phyloP scores from a whole-genome alignment of 2,888 invertebrate species.

The Heliconius cydno region DNA sequence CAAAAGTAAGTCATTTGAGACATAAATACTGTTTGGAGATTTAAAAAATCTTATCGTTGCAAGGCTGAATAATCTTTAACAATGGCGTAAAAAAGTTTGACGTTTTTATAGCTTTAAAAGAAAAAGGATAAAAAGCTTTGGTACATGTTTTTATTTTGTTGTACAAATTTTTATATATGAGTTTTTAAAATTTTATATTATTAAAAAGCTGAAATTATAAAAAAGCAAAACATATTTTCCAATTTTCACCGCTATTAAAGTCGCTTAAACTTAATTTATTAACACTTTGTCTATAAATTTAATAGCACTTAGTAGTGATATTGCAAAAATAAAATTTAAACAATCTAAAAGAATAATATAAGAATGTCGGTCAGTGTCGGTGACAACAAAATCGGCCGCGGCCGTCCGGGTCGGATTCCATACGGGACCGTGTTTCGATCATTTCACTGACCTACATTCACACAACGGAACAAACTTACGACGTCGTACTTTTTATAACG shows the following conservation, averaged over 20 bases:
- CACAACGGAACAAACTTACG: conserved; percentile 53
- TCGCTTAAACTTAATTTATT: neutral
- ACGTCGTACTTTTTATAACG: conserved; percentile 44
- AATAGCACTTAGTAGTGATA: neutral
- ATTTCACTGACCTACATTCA: conserved; percentile 81
- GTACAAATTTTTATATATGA: neutral
- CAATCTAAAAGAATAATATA: conserved; percentile 54
- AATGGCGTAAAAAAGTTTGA: conserved; percentile 41
- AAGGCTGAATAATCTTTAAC: conserved; percentile 21
- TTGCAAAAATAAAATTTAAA: conserved; percentile 34
- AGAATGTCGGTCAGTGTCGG: conserved; percentile 70
- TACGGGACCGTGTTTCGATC: conserved; percentile 79
- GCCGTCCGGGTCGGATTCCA: conserved; percentile 74
- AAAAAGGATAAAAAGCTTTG: conserved; percentile 4
- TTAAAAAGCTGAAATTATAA: neutral
- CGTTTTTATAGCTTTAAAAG: conserved; percentile 1
- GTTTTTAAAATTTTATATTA: neutral
- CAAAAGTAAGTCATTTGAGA: conserved; percentile 54
- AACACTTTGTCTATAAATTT: neutral
- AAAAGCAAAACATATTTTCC: neutral
- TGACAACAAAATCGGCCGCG: conserved; percentile 68
- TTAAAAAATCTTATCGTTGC: conserved; percentile 29
- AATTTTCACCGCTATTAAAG: neutral
- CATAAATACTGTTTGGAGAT: conserved; percentile 38
- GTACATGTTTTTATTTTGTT: neutral